A percentile compares a stretch with the other conserved stretches of the same genome.
These are phyloP conservation scores for Hystrix cristata DNA, from an alignment of 2,113 vertebrate species.

Conservation along the genomic window DNA sequence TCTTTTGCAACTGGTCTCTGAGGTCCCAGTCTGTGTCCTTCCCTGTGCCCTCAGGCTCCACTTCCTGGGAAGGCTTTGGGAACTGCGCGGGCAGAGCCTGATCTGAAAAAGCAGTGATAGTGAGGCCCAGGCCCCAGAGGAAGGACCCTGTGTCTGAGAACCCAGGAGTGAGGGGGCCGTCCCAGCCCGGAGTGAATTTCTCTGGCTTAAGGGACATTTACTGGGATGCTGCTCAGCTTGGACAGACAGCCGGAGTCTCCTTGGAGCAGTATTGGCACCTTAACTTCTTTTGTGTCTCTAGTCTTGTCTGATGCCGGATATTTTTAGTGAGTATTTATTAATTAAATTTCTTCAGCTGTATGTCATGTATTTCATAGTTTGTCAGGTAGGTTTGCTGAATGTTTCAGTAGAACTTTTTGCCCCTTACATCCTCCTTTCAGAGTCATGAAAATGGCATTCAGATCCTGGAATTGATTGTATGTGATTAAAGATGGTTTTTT, in stretches of 20 bases:
- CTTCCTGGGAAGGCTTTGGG: conserved; percentile 76
- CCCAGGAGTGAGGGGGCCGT: neutral
- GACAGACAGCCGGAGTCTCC: neutral
- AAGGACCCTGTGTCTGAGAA: neutral
- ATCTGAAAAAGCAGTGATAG: conserved; percentile 87
- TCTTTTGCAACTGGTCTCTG: conserved; percentile 85
- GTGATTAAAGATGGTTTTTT: conserved; percentile 3
- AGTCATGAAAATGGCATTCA: neutral
- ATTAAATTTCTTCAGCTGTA: neutral
- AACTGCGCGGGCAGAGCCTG: conserved; percentile 79
- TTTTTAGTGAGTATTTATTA: neutral
- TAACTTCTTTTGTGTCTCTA: conserved; percentile 12
- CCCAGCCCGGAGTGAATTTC: neutral
- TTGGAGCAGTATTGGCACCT: neutral
- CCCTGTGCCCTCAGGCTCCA: conserved; percentile 73
- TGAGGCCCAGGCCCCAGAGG: conserved; percentile 1
- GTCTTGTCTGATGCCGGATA: neutral
- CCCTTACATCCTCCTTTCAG: conserved; percentile 11
- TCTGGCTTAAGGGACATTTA: neutral
- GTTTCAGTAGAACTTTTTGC: neutral
- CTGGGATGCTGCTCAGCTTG: neutral
- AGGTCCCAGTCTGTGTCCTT: conserved; percentile 75
- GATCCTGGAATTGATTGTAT: neutral
- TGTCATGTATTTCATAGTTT: conserved; percentile 7
- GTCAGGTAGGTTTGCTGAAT: neutral